These are phyloP conservation scores for Myotis vivesi DNA, from an alignment of 2,797 vertebrate species.

Conservation along the genomic window DNA sequence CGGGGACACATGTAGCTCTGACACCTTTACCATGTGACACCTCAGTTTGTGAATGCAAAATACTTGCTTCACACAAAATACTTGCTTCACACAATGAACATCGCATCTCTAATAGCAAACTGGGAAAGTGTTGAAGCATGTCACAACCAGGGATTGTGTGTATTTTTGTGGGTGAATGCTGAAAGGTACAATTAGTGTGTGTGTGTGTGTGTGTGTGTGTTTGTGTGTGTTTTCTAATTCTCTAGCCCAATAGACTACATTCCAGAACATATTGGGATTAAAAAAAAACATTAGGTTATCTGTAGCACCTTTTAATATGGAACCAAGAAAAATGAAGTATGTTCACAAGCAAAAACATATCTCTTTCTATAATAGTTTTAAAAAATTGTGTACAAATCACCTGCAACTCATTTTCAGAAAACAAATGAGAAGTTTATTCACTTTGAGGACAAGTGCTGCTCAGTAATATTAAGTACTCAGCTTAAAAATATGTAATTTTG, in stretches of 20 bases:
- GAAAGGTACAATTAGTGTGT: not conserved
- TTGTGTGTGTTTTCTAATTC: not conserved
- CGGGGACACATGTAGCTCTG: not conserved
- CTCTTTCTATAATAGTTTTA: not conserved
- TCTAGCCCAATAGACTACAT: not conserved
- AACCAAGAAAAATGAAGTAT: not conserved
- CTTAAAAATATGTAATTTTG: not conserved
- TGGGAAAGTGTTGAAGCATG: not conserved
- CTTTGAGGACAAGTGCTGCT: not conserved
- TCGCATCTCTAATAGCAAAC: not conserved
- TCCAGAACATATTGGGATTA: not conserved
- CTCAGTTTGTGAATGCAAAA: not conserved
- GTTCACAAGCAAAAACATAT: not conserved
- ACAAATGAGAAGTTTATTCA: not conserved
- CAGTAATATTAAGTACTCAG: not conserved
- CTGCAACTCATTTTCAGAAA: constrained; percentile 14
- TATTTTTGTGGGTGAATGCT: not conserved
- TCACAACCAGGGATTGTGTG: not conserved
- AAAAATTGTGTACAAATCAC: not conserved
- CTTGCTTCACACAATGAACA: not conserved
- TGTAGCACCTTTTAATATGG: not conserved
- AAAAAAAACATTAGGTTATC: not conserved
- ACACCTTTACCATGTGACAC: not conserved
- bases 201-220: not conserved
- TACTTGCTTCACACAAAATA: not conserved